Evolutionary conservation across 2,797 vertebrate species (phyloP).

Genomic region (Hafferia zeledoni): DNA sequence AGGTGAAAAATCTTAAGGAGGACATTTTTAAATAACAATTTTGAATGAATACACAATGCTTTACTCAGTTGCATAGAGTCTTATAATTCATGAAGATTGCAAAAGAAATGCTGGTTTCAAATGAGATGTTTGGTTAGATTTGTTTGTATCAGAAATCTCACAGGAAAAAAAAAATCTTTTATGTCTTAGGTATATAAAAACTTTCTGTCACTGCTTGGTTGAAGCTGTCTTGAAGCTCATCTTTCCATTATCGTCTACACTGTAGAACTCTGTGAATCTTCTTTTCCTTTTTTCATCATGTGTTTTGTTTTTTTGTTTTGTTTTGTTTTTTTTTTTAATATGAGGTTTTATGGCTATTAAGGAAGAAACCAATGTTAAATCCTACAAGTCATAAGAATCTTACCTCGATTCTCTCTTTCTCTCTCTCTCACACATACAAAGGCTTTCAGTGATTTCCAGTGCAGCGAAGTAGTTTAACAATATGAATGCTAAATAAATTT

Average conservation of each 20-base stretch:
- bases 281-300: background rate
- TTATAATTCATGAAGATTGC: background rate
- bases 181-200: background rate
- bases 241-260: background rate
- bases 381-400: background rate
- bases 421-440: background rate
- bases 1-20: background rate
- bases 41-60: background rate
- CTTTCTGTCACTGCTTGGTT: background rate
- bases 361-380: background rate
- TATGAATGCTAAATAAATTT: background rate
- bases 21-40: background rate
- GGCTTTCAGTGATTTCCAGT: background rate
- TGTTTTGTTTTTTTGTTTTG: background rate
- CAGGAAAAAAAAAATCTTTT: background rate
- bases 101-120: background rate
- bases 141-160: background rate
- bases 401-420: background rate
- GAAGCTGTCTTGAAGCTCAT: background rate
- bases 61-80: background rate
- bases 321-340: background rate
- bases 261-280: background rate
- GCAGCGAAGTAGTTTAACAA: background rate
- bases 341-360: background rate
- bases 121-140: background rate